Evolutionary conservation across 1,140 invertebrate genomes (phyloP), one percentile per base, ranked within the genome.

Genomic region (Euura saliciscinereae): DNA sequence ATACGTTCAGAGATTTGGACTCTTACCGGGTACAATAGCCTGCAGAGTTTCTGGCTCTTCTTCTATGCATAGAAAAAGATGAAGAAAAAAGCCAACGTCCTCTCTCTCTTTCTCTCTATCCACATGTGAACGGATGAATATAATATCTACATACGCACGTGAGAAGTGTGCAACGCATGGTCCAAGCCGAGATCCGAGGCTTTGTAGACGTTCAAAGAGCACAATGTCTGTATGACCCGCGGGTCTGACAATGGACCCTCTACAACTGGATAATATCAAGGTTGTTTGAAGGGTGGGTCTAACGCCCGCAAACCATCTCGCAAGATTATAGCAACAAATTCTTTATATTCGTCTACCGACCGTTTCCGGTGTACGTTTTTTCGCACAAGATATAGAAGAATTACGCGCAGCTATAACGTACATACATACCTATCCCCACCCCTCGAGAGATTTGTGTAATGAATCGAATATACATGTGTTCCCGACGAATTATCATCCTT

Each of bases 231-330:
- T 81, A 78, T 59, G 51, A 28, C 79, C 28, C 79, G 73, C 74
- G 11, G 70, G 69, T 10, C 68, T 77, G 75, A 81, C 80, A 81
- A 81, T 81, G 76, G 80, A 71, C 78, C 70, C 77, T 79, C 72
- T 76, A 76, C 75, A 70, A 79, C 77, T 82, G 79, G 78, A 82
- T 82, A 82, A 82, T 82, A 83, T 83, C 80, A 82, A 83, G 82
- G 81, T 81, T 82, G 74, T 78, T 80, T 79, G 75, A 79, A 82
- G 79, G 78, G 76, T 81, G 78, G 78, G 69, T 8, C n/a, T n/a
- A 51, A 2, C 7, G 7, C 46, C 59, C 11, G 42, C 45, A 44
- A 69, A 3, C 0, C 8, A 8, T 67, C 43, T 67, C 66, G 68
- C 28, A 28, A 28, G 28, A 28, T 28, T 28, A 28, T 28, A 28